These are phyloP conservation scores for Indicator indicator DNA, from an alignment of 2,113 vertebrate genomes.

Conservation along the genomic window DNA sequence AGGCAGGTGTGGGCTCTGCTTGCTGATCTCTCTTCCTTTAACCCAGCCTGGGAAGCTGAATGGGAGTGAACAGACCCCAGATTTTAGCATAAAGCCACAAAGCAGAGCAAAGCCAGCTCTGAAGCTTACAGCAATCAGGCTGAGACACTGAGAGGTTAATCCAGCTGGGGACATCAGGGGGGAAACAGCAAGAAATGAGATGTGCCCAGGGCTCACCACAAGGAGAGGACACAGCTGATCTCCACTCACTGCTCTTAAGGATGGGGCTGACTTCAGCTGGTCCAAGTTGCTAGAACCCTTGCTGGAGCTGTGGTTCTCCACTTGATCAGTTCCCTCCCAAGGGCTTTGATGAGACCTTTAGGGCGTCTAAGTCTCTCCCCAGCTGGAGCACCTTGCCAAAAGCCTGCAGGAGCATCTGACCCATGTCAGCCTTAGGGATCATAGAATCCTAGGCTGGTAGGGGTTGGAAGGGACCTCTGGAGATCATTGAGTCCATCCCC, in stretches of 20 bases:
- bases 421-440: not conserved
- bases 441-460: not conserved
- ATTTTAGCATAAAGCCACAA: not conserved
- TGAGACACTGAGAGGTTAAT: not conserved
- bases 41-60: not conserved
- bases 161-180: accelerated
- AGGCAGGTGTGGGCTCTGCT: not conserved
- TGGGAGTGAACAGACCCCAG: not conserved
- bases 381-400: not conserved
- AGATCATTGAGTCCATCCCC: no score
- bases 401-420: not conserved
- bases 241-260: not conserved
- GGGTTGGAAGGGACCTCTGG: no score
- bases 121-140: not conserved
- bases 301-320: not conserved
- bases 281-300: not conserved
- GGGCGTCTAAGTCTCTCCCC: not conserved
- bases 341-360: not conserved
- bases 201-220: not conserved
- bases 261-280: not conserved
- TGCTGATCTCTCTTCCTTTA: not conserved
- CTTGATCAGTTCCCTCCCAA: not conserved
- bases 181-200: not conserved
- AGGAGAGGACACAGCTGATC: not conserved
- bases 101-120: not conserved